Base-by-base conservation (phyloP, 2,797 vertebrate genomes). In the Phrynocephalus forsythii region DNA sequence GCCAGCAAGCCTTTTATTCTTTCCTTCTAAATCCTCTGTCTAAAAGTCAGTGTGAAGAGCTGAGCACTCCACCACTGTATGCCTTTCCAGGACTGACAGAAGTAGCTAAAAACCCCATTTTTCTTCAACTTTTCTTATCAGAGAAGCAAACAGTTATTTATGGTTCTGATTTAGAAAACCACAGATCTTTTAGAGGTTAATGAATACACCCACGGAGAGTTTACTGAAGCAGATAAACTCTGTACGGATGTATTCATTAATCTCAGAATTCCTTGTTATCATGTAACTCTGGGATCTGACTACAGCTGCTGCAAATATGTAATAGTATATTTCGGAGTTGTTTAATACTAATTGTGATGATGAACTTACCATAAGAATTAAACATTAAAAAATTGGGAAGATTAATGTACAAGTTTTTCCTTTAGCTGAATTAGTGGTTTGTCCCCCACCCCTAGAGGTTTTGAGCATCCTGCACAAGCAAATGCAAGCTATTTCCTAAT, bases 1-100 rank as follows among this genome's bases (percentile, higher is more conserved):
- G 95, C 94, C 89, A 92, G 90, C 90, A 76, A 93, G 93, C 90
- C 93, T 95, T 96, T 96, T 92, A 92, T 96, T 95, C 91, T 90
- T 52, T 73, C 87, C 30, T 82, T 87, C 88, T 89, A 94, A 96
- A 95, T 94, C 95, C 91, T 89, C 85, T 78, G 83, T 86, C 13
- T 68, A 88, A 91, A 87, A 93, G 79, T 90, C 90, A 80, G 91
- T 88, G 68, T 92, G 93, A 95, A 93, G 89, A 1, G 48, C 93
- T 84, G 90, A 79, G 89, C 33, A 16, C 93, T 94, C 79, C 87
- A 93, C 92, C 89, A 38, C 79, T 88, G 92, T 92, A 90, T 60
- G 52, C 48, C 77, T 91, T 78, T 63, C 44, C 0, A 0, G 88
- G 86, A 76, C 69, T 72, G 38, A 72, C 90, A 48, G 9, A 0